Conservation (phyloP, 2,797 vertebrate genomes). For the Falco concolor region DNA sequence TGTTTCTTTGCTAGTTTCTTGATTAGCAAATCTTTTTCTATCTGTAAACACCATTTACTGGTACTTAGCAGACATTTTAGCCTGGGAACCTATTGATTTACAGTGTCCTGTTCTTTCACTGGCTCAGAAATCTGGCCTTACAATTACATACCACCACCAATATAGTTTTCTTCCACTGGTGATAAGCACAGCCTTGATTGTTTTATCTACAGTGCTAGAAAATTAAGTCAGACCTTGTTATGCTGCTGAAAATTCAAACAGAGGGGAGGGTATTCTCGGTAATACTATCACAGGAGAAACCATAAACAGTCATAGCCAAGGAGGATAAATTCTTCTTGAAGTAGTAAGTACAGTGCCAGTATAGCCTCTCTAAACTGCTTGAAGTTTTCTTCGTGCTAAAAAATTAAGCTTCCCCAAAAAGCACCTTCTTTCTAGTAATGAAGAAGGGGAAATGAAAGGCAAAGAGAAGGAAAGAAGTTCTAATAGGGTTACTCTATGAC, state of each 20-base stretch:
- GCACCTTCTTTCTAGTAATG: not conserved
- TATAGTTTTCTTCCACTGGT: not conserved
- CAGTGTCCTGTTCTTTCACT: not conserved
- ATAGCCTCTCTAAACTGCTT: not conserved
- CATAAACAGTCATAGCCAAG: not conserved
- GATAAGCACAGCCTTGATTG: not conserved
- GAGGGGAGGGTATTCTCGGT: not conserved
- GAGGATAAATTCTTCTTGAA: not conserved
- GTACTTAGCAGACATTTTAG: not conserved
- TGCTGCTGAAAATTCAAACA: not conserved
- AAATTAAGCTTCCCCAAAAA: not conserved
- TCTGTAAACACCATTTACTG: not conserved
- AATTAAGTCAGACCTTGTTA: not conserved
- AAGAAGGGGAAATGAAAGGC: not conserved
- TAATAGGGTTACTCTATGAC: not conserved
- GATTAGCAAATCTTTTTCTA: not conserved
- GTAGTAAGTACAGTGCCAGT: not conserved
- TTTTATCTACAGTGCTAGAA: not conserved
- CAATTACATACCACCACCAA: not conserved
- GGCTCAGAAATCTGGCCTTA: not conserved
- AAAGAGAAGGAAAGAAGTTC: not conserved
- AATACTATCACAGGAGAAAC: not conserved
- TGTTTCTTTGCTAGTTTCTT: not conserved
- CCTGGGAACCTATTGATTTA: not conserved
- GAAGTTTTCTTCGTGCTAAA: not conserved